Evolutionary conservation across 2,797 vertebrate species (phyloP), one percentile per base, ranked within the genome.

Genomic region (Melopsittacus undulatus): DNA sequence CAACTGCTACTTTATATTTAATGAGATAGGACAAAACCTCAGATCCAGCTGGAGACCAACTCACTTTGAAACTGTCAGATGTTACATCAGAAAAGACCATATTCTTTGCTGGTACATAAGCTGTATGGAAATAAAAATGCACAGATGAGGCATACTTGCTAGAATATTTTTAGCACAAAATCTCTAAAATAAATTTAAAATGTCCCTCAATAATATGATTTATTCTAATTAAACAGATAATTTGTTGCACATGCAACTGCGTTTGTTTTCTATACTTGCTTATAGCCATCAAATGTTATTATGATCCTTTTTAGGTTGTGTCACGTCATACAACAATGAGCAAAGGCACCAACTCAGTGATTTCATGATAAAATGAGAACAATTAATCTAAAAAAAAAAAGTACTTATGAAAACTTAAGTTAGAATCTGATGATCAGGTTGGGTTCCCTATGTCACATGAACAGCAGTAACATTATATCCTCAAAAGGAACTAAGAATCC

Each of bases 21-120:
- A 99, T 92, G 87, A 99, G 90, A 72, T 98, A 99, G 3, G 98
- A 98, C 94, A 98, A 97, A 3, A 98, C 98, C 16, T 98, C 95
- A 57, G 96, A 83, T 77, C 98, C 97, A n/a, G 98, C 98, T 4
- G 98, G 98, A 69, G 97, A 97, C 99, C 99, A 99, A 48, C 97
- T 98, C 49, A 98, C 97, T 93, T 98, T 97, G 97, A 99, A 98
- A 97, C 98, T 99, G 89, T 98, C 97, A 87, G 99, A 97, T 42
- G 98, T 98, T 32, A 99, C 92, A 36, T 99, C 98, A 9, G 99
- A 99, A 97, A 99, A 99, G 42, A 96, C 73, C 94, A 99, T 97
- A 76, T 97, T 97, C 75, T 75, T 98, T 26, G 99, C 99, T n/a
- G 98, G 97, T 45, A 98, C 62, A 6, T 99, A 98, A 86, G 97